These are phyloP conservation scores for Andrena camellia DNA, from an alignment of 2,888 invertebrate species.

Conservation along the genomic window DNA sequence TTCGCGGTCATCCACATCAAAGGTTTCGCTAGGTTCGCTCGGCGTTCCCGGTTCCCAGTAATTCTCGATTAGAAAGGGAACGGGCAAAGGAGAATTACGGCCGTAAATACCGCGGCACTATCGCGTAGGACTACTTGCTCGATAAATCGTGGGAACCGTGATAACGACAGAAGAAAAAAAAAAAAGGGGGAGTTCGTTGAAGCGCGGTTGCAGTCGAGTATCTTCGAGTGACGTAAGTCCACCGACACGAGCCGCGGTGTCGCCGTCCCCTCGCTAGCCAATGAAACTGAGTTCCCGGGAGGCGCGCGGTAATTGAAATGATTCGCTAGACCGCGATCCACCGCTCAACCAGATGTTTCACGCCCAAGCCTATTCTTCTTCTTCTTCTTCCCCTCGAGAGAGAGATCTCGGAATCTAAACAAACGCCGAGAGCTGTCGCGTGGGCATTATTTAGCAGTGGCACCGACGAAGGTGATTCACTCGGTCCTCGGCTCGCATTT, in stretches of 20 bases:
- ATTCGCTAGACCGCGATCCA: neutral
- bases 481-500: no score
- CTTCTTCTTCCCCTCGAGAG: no score
- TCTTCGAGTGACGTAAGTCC: constrained; percentile 55
- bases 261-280: constrained; percentile 2
- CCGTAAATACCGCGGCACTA: neutral
- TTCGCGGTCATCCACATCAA: constrained; percentile 41
- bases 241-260: constrained; percentile 12
- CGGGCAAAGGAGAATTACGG: neutral
- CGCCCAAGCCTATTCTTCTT: no score
- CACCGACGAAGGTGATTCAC: no score
- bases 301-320: constrained; percentile 17
- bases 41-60: neutral
- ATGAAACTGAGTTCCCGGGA: neutral
- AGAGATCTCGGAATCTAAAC: no score
- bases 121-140: neutral
- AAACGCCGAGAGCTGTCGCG: no score
- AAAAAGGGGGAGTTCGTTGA: constrained; percentile 39
- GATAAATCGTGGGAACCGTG: constrained; percentile 52
- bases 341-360: neutral
- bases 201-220: constrained; percentile 44
- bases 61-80: neutral
- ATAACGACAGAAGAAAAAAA: constrained; percentile 42
- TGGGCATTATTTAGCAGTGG: no score
- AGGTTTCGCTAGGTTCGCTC: neutral